Conservation (phyloP, 2,113 vertebrate genomes). For the Panthera leo region DNA sequence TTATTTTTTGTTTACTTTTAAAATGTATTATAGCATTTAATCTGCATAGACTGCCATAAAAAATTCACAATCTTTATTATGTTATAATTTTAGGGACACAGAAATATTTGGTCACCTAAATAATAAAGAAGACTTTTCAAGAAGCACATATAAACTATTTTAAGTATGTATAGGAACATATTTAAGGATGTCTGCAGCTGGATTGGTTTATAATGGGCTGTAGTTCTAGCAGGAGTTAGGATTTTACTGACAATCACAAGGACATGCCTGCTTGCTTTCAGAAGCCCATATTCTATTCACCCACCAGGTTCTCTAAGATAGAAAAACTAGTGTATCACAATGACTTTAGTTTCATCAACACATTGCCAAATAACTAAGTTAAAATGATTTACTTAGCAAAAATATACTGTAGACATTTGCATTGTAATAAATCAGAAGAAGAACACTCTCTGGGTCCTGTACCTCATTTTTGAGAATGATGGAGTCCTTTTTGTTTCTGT, state of each 20-base stretch:
- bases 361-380: not conserved
- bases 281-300: not conserved
- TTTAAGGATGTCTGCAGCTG: not conserved
- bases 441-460: not conserved
- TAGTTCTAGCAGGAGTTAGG: not conserved
- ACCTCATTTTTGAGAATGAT: not conserved
- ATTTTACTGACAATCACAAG: not conserved
- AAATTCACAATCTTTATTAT: not conserved
- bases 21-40: not conserved
- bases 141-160: not conserved
- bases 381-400: not conserved
- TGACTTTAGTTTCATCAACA: not conserved
- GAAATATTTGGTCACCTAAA: not conserved
- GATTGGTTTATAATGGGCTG: not conserved
- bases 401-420: not conserved
- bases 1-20: not conserved
- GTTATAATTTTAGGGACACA: not conserved
- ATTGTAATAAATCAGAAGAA: no score
- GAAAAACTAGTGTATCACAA: not conserved
- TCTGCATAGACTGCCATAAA: not conserved
- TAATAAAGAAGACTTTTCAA: not conserved
- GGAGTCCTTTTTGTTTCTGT: not conserved
- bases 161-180: not conserved
- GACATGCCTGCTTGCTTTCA: not conserved
- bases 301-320: not conserved